Conservation (phyloP, 2,797 vertebrate genomes). For the Zenarchopterus dispar region DNA sequence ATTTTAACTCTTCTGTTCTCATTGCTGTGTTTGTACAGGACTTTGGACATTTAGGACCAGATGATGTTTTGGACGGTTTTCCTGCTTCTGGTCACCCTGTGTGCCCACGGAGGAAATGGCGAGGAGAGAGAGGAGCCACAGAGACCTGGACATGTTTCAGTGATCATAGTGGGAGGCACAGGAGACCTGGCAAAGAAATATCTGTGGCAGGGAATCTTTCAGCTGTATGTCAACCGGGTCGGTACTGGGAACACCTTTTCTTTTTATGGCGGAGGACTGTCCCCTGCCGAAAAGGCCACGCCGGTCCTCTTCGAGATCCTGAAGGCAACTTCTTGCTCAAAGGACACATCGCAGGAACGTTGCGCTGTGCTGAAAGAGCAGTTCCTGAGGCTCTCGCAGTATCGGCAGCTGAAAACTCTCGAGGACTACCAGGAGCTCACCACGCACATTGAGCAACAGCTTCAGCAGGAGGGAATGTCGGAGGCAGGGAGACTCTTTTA, state of each 20-base stretch:
- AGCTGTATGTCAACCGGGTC: slow-evolving; percentile 87
- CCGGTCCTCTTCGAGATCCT: slow-evolving; percentile 85
- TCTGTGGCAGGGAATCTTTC: slow-evolving; percentile 94
- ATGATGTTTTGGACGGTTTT: slow-evolving; percentile 74
- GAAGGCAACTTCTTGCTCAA: slow-evolving; percentile 85
- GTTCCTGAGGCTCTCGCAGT: slow-evolving; percentile 88
- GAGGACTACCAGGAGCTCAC: slow-evolving; percentile 86
- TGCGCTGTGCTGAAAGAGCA: slow-evolving; percentile 90
- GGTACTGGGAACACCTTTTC: slow-evolving; percentile 88
- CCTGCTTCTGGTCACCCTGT: slow-evolving; percentile 69
- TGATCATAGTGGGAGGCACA: slow-evolving; percentile 91
- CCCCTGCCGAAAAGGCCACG: slow-evolving; percentile 74
- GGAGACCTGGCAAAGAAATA: slow-evolving; percentile 96
- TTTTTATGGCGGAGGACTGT: slow-evolving; percentile 88
- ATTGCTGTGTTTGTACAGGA: slow-evolving; percentile 53
- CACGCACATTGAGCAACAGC: slow-evolving; percentile 78
- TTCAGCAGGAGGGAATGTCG: slow-evolving; percentile 81
- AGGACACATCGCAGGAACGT: slow-evolving; percentile 67
- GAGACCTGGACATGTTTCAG: slow-evolving; percentile 85
- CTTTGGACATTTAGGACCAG: slow-evolving; percentile 37
- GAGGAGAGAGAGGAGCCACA: slow-evolving; percentile 60
- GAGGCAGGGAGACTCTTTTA: slow-evolving; percentile 95
- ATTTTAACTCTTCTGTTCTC: neutral
- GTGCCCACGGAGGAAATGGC: slow-evolving; percentile 50
- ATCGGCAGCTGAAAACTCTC: slow-evolving; percentile 82